Evolutionary conservation across 2,888 invertebrate genomes (phyloP).

Genomic region (Dione juno): DNA sequence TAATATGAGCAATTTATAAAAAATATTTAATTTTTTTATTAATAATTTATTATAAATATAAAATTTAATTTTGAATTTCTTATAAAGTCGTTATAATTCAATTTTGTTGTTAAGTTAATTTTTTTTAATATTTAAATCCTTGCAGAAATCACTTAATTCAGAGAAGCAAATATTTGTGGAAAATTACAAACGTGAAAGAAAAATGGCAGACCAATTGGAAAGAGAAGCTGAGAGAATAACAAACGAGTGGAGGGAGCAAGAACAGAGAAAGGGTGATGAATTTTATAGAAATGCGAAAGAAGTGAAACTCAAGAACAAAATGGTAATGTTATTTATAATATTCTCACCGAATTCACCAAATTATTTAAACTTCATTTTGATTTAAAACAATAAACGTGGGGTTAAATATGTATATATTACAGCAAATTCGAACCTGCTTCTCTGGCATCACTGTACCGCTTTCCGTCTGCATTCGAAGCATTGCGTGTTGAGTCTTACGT

Average conservation of each 20-base stretch:
- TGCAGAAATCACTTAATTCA: constrained; percentile 63
- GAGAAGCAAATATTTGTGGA: constrained; percentile 65
- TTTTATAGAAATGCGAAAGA: constrained; percentile 52
- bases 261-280: constrained; percentile 59
- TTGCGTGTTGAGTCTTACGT: no score
- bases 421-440: no score
- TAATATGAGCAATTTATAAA: no score
- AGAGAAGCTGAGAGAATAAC: constrained; percentile 58
- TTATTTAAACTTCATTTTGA: background rate
- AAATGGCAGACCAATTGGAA: constrained; percentile 56
- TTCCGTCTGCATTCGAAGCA: no score
- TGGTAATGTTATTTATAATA: constrained; percentile 54
- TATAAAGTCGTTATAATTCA: no score
- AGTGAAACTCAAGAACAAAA: constrained; percentile 55
- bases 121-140: constrained; percentile 22
- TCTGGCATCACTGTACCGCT: no score
- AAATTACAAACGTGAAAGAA: constrained; percentile 60
- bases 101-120: no score
- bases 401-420: no score
- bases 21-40: no score
- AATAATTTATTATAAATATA: no score
- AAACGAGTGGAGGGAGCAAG: constrained; percentile 58
- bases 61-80: no score
- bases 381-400: background rate
- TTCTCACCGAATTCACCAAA: background rate